Evolutionary conservation across 2,888 invertebrate genomes (phyloP).

Genomic region (Diplolepis rosae): DNA sequence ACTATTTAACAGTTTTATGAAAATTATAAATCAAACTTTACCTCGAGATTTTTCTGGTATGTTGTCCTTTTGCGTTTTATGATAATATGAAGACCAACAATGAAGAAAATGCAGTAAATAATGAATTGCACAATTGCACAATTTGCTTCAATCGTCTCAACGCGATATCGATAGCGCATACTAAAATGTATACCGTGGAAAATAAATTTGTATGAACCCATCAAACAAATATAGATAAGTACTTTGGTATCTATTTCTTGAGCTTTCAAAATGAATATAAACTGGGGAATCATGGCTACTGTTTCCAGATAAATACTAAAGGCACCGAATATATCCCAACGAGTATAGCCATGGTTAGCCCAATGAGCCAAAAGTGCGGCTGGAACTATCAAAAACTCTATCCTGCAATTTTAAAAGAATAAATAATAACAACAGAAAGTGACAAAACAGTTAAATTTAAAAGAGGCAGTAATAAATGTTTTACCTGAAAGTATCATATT

Average conservation of each 20-base stretch:
- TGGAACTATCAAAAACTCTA: neutral
- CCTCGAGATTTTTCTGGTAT: neutral
- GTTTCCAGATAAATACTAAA: slow-evolving; percentile 11
- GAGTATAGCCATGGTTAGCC: neutral
- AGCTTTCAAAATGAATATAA: neutral
- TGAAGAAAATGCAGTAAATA: neutral
- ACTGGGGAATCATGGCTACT: neutral
- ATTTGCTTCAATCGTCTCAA: neutral
- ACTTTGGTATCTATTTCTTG: neutral
- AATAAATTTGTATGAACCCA: neutral
- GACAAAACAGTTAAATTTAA: neutral
- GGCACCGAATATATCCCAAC: neutral
- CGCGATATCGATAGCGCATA: neutral
- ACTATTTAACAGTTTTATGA: too few species aligned
- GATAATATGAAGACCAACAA: neutral
- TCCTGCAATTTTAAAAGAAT: neutral
- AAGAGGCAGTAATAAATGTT: neutral
- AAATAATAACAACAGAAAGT: neutral
- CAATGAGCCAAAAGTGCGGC: neutral
- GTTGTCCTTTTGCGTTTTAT: neutral
- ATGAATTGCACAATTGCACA: neutral
- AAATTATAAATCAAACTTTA: too few species aligned
- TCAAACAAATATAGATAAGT: neutral
- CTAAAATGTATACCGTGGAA: neutral
- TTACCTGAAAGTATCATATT: neutral